A percentile compares a stretch with the other conserved stretches of the same genome.
These are phyloP conservation scores for Pterobdella sp. DNA, from an alignment of 2,888 invertebrate genomes.

Conservation along the genomic window DNA sequence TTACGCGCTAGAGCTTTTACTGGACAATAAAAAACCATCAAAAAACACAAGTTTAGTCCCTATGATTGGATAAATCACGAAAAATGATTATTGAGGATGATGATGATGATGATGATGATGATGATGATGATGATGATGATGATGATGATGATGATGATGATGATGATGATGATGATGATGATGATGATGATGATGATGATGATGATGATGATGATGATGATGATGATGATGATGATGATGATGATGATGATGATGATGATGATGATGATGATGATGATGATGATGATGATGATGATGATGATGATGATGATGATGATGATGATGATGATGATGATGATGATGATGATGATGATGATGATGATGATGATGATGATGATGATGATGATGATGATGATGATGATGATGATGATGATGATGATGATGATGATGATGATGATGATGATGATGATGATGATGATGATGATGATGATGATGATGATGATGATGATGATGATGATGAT, in stretches of 20 bases:
- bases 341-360: constrained; percentile 20
- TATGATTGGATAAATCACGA: no score
- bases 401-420: constrained; percentile 7
- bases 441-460: constrained; percentile 22
- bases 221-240: constrained; percentile 25
- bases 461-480: constrained; percentile 21
- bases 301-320: constrained; percentile 5
- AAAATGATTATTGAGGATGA: no score
- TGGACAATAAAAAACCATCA: no score
- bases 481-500: constrained; percentile 18
- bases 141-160: constrained; percentile 13
- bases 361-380: constrained; percentile 18
- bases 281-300: constrained; percentile 25
- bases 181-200: constrained; percentile 4
- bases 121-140: constrained; percentile 19
- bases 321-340: constrained; percentile 1
- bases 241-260: constrained; percentile 23
- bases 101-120: neutral
- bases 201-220: constrained; percentile 26
- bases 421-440: neutral
- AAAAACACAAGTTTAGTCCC: no score
- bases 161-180: constrained; percentile 22
- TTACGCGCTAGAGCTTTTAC: no score
- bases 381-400: constrained; percentile 18
- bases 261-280: constrained; percentile 24